Evolutionary conservation across 2,888 invertebrate species (phyloP).

Genomic region (Achlya flavicornis): DNA sequence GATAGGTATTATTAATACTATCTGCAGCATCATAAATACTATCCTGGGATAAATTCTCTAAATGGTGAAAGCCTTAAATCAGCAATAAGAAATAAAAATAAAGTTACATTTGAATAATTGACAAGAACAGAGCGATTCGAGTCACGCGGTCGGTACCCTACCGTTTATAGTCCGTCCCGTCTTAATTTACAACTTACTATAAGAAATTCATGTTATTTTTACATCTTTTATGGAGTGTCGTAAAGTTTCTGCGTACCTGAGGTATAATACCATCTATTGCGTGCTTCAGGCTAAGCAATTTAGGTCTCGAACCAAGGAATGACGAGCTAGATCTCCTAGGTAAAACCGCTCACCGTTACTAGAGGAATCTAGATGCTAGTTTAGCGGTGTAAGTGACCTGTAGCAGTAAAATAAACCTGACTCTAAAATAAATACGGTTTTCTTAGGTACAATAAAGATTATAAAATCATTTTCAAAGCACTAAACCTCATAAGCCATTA

Average conservation of each 20-base stretch:
- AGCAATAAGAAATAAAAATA: not conserved
- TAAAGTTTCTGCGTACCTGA: constrained; percentile 1
- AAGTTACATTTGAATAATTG: not conserved
- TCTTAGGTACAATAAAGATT: too few species aligned
- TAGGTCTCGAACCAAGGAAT: too few species aligned
- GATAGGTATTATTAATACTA: too few species aligned
- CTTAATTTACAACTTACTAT: constrained; percentile 1
- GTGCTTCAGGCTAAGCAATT: not conserved
- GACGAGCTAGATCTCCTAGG: too few species aligned
- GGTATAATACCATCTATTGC: not conserved
- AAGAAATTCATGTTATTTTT: constrained; percentile 6
- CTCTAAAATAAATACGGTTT: too few species aligned
- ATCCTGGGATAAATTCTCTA: not conserved
- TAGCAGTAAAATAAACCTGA: too few species aligned
- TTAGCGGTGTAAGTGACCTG: too few species aligned
- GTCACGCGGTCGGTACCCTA: not conserved
- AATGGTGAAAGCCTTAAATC: not conserved
- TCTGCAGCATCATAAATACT: not conserved
- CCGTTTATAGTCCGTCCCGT: not conserved
- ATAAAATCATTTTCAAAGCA: too few species aligned
- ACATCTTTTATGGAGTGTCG: not conserved
- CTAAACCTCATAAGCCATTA: too few species aligned
- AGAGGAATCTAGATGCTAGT: too few species aligned
- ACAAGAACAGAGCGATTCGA: constrained; percentile 2
- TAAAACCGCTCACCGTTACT: too few species aligned